Percentiles rank a stretch among this genome's conserved stretches.
phyloP scores from a whole-genome alignment of 1,140 invertebrate species.

The Penaeus vannamei region DNA sequence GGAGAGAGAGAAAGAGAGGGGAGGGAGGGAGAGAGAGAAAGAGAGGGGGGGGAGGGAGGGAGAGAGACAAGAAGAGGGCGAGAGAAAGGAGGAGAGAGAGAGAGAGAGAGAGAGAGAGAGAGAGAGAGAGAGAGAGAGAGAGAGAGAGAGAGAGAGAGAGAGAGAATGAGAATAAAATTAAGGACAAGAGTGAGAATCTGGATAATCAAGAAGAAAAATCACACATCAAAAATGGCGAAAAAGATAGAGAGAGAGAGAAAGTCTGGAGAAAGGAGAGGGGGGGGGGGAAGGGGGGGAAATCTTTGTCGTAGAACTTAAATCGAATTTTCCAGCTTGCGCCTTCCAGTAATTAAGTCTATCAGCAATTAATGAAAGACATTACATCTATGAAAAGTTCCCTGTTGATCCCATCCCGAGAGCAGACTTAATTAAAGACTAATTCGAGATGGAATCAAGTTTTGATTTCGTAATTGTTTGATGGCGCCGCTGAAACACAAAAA shows the following conservation, averaged over 20 bases:
- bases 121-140: too few species aligned
- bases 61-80: too few species aligned
- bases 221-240: background rate
- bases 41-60: too few species aligned
- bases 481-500: background rate
- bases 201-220: too few species aligned
- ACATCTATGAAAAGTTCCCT: slow-evolving; percentile 21
- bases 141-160: too few species aligned
- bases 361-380: slow-evolving; percentile 28
- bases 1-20: too few species aligned
- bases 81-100: too few species aligned
- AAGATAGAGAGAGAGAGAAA: background rate
- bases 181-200: too few species aligned
- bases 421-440: slow-evolving; percentile 26
- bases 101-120: too few species aligned
- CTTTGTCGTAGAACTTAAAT: slow-evolving; percentile 25
- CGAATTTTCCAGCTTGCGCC: slow-evolving; percentile 18
- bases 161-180: too few species aligned
- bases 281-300: background rate
- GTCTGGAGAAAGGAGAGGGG: background rate
- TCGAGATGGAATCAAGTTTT: slow-evolving; percentile 26
- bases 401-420: slow-evolving; percentile 18
- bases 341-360: slow-evolving; percentile 23
- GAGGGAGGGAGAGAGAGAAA: too few species aligned
- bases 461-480: slow-evolving; percentile 28